Evolutionary conservation across 2,888 invertebrate species (phyloP).

Genomic region (Trachelus iudaicus): DNA sequence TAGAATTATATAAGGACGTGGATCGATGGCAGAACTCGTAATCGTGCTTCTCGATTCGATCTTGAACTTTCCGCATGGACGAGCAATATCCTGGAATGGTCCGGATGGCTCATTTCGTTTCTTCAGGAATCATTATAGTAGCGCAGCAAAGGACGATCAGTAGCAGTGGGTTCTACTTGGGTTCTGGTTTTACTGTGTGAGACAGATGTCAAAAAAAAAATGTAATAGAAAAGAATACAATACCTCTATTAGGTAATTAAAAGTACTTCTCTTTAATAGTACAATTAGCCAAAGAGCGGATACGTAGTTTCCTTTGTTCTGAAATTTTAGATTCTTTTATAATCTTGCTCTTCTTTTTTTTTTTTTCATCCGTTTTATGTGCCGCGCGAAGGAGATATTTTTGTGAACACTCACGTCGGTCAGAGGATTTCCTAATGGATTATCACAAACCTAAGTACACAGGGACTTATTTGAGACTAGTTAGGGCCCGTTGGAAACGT

Average conservation of each 20-base stretch:
- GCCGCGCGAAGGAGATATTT: background rate
- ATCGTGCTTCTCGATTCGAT: background rate
- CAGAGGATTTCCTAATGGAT: background rate
- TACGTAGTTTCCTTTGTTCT: background rate
- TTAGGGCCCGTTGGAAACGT: background rate
- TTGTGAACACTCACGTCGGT: background rate
- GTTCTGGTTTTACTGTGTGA: background rate
- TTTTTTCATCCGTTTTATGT: no score
- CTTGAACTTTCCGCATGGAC: background rate
- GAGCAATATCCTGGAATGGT: background rate
- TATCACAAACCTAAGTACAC: background rate
- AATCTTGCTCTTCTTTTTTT: no score
- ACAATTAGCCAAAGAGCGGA: background rate
- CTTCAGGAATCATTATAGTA: background rate
- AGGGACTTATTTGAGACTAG: background rate
- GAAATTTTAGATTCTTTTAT: background rate
- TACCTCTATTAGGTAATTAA: background rate
- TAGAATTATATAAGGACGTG: background rate
- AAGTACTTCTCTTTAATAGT: background rate
- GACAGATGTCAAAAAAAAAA: background rate
- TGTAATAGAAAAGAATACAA: background rate
- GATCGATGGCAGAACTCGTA: background rate
- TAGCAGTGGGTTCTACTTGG: background rate
- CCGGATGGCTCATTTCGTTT: background rate
- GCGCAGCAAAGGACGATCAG: background rate